Evolutionary conservation across 2,797 vertebrate genomes (phyloP).

Genomic region (Lepus oiostolus): DNA sequence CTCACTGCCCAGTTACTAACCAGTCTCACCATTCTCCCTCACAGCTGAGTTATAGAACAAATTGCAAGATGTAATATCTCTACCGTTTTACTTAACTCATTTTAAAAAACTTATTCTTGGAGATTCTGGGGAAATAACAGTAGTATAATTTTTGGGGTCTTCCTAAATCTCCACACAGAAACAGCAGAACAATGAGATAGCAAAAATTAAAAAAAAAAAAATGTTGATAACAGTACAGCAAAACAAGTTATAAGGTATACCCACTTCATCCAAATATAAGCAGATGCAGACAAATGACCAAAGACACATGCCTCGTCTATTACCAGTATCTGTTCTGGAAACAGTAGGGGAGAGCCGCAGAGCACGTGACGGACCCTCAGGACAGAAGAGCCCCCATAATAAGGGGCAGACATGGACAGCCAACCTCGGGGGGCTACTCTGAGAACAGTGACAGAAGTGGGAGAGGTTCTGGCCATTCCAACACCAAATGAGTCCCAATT

Average conservation of each 20-base stretch:
- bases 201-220: neutral
- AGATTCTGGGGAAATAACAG: neutral
- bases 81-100: neutral
- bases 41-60: neutral
- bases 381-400: neutral
- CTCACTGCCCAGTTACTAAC: neutral
- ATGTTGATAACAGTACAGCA: neutral
- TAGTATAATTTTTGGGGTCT: neutral
- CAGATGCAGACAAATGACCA: neutral
- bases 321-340: neutral
- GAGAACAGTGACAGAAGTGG: neutral
- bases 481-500: neutral
- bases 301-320: neutral
- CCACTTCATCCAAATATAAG: neutral
- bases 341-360: neutral
- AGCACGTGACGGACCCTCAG: neutral
- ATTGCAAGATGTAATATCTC: neutral
- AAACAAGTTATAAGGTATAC: neutral
- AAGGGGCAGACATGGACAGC: neutral
- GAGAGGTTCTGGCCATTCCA: neutral
- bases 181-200: neutral
- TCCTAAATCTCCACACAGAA: neutral
- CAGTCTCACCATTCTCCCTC: neutral
- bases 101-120: neutral
- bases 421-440: neutral